A percentile compares a stretch with the other conserved stretches of the same genome.
These are phyloP conservation scores for Drosophila gaucha DNA, from an alignment of 2,888 invertebrate species.

Conservation along the genomic window DNA sequence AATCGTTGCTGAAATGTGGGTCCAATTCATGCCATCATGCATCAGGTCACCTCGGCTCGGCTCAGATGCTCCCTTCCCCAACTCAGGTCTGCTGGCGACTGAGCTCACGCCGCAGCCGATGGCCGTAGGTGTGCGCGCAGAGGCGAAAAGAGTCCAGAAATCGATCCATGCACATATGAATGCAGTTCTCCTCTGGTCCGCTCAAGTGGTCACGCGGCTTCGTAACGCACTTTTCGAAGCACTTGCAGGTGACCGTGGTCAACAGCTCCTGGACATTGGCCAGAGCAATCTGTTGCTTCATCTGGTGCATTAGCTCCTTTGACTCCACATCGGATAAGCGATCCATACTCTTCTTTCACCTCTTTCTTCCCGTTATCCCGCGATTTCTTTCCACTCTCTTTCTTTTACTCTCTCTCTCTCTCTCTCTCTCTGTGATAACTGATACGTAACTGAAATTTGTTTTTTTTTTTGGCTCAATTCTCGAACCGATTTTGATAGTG, in stretches of 20 bases:
- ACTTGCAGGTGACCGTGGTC: conserved; percentile 83
- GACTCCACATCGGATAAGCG: conserved; percentile 8
- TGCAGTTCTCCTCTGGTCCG: conserved; percentile 85
- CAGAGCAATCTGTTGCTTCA: conserved; percentile 96
- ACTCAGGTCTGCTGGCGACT: conserved; percentile 14
- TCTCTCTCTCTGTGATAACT: background rate
- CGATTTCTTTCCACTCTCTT: background rate
- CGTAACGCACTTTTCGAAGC: conserved; percentile 52
- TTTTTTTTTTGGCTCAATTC: background rate
- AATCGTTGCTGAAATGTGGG: background rate
- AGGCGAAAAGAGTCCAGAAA: conserved; percentile 98
- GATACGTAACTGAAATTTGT: conserved; percentile 6
- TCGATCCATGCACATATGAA: conserved; percentile 98
- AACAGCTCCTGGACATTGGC: conserved; percentile 96
- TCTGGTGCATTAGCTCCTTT: conserved; percentile 91
- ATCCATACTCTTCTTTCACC: conserved; percentile 14
- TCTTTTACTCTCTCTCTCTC: background rate
- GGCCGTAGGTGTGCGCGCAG: conserved; percentile 94
- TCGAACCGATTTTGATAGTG: conserved; percentile 1
- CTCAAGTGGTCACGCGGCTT: conserved; percentile 35
- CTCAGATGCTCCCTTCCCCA: background rate
- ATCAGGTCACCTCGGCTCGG: background rate
- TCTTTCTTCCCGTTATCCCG: too few relatives aligned
- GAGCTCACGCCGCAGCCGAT: conserved; percentile 91
- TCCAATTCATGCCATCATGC: background rate